Evolutionary conservation across 2,888 invertebrate species (phyloP).

Genomic region (Ceriagrion tenellum): DNA sequence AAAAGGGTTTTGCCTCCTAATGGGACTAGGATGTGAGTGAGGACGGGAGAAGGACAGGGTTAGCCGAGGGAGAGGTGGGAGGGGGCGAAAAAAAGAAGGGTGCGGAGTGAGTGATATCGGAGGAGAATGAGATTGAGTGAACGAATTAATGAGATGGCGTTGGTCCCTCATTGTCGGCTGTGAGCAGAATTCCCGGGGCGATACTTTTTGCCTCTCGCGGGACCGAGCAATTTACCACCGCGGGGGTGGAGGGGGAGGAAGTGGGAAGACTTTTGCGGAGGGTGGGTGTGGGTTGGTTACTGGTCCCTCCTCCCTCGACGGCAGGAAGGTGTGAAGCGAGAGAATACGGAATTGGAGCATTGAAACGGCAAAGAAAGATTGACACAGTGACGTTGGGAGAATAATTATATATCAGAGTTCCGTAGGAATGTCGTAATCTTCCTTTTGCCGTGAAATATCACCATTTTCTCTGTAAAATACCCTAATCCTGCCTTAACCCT

Average conservation of each 20-base stretch:
- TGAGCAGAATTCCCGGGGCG: not conserved
- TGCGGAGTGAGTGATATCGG: not conserved
- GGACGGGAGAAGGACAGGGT: not conserved
- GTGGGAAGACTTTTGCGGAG: not conserved
- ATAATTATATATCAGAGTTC: not conserved
- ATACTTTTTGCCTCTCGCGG: slow-evolving; percentile 13
- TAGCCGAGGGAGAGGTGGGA: not conserved
- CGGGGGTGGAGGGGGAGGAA: too few relatives aligned
- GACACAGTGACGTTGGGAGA: not conserved
- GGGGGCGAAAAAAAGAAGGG: not conserved
- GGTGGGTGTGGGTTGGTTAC: not conserved
- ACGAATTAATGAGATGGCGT: slow-evolving; percentile 24
- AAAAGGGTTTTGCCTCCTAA: not conserved
- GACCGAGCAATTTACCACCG: not conserved
- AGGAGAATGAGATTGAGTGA: not conserved
- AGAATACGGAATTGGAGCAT: not conserved
- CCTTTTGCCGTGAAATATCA: too few relatives aligned
- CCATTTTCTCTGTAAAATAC: too few relatives aligned
- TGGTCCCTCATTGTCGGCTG: slow-evolving; percentile 13
- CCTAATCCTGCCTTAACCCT: too few relatives aligned
- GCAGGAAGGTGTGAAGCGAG: not conserved
- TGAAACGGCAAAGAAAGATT: not conserved
- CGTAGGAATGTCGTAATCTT: not conserved
- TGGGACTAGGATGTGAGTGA: not conserved
- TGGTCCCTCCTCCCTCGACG: not conserved